Evolutionary conservation across 2,113 vertebrate genomes (phyloP), one percentile per base, ranked within the genome.

Genomic region (Pseudonaja textilis): DNA sequence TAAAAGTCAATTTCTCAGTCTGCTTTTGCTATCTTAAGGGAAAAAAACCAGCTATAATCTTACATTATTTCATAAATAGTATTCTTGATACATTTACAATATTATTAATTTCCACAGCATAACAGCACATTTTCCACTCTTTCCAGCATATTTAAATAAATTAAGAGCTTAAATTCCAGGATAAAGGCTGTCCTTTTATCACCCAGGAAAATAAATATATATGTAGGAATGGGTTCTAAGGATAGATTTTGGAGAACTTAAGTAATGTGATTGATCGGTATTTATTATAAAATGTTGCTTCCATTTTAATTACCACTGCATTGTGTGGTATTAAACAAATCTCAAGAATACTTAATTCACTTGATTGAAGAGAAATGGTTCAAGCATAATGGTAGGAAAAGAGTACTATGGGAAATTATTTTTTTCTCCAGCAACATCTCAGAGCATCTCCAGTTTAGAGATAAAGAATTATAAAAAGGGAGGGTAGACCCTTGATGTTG

Each of bases 1-100:
- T 95, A 96, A 95, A 97, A 97, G 96, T 97, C 97, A 94, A 97
- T 97, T 98, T 98, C 97, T 98, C 97, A 98, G 97, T 97, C 97
- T 97, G 89, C 97, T 96, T 96, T 90, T 29, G 91, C 94, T 88
- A 95, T 97, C 97, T 97, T 97, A 97, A 96, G 97, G 50, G 50
- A 0, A 97, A 98, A 97, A 94, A 96, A 97, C 97, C 97, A 98
- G 97, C 94, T n/a, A 55, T 89, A 95, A 94, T 92, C 96, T 87
- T 9, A 89, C 95, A 95, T 94, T 52, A 29, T 93, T 96, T 95
- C 95, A 95, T 69, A 42, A 90, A 94, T 89, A 92, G 55, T 96
- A 93, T 93, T 95, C 90, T 87, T 61, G 5, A 12, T 87, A 87
- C 14, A 89, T 94, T 90, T 94, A 91, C 90, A 34, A 87, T 93